These are phyloP conservation scores for Sakesphorus luctuosus DNA, from an alignment of 2,113 vertebrate genomes.

Conservation along the genomic window DNA sequence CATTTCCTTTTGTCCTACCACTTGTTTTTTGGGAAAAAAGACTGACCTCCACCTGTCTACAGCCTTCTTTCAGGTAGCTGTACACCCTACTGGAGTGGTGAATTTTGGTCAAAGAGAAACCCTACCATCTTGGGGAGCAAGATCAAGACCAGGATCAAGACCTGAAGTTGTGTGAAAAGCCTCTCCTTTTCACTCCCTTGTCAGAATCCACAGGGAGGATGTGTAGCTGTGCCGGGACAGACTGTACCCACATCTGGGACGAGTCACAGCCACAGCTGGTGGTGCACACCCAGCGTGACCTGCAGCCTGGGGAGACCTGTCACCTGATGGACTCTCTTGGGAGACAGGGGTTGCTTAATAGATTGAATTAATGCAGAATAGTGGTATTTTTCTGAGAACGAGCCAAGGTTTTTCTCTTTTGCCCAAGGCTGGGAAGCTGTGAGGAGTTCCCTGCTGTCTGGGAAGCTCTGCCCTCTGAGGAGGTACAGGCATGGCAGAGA, in stretches of 20 bases:
- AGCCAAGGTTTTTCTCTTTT: not conserved
- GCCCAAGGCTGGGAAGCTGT: not conserved
- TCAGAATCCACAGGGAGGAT: not conserved
- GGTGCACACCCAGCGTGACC: accelerated
- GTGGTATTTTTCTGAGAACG: not conserved
- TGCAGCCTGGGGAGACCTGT: accelerated
- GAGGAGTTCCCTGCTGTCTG: not conserved
- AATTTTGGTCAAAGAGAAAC: not conserved
- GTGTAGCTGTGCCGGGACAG: accelerated
- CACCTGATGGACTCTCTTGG: not conserved
- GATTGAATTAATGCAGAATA: not conserved
- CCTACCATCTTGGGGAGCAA: not conserved
- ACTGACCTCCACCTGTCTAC: not conserved
- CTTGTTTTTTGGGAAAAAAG: not conserved
- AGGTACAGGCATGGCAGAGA: not conserved
- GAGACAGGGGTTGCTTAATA: not conserved
- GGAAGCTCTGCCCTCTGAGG: not conserved
- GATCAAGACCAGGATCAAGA: not conserved
- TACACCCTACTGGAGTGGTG: too few relatives aligned
- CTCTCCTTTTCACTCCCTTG: not conserved
- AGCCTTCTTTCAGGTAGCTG: not conserved
- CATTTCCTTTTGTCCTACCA: not conserved
- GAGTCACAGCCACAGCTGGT: accelerated
- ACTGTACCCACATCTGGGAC: accelerated
- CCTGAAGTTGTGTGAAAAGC: not conserved